Percentiles rank a stretch among this genome's conserved stretches.
Evolutionary conservation across 37 sponge, comb jelly and placozoan species (phyloP).

Genomic region (Aplysina aerophoba): DNA sequence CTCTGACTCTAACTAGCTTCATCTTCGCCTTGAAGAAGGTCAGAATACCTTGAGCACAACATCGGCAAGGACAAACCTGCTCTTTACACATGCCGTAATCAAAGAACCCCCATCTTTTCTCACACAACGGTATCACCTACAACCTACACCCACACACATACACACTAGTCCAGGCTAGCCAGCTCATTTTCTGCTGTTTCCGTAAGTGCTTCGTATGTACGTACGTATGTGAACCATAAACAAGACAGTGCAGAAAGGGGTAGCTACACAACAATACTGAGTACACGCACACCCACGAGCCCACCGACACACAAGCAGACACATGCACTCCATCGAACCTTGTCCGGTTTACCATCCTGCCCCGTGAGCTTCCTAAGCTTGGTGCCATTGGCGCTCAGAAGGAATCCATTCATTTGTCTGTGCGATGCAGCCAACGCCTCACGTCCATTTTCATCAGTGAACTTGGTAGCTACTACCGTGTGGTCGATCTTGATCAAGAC

Average conservation of each 20-base stretch:
- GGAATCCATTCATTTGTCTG: constrained; percentile 65
- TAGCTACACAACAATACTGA: neutral
- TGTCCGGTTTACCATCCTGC: constrained; percentile 67
- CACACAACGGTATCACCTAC: no score
- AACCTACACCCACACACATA: no score
- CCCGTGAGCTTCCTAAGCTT: constrained; percentile 46
- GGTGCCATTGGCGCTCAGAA: constrained; percentile 50
- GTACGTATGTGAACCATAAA: constrained; percentile 2
- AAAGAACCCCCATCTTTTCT: no score
- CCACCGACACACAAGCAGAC: constrained; percentile 42
- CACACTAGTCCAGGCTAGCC: no score
- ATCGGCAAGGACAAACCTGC: no score
- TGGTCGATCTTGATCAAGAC: constrained; percentile 79
- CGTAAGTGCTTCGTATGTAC: neutral
- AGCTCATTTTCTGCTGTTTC: no score
- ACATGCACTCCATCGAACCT: constrained; percentile 38
- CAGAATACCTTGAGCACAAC: no score
- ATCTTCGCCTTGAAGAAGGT: no score
- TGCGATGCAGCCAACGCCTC: constrained; percentile 74
- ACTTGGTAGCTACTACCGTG: constrained; percentile 68
- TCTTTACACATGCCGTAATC: no score
- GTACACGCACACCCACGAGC: neutral
- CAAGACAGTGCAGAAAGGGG: neutral
- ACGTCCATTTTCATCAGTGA: constrained; percentile 51
- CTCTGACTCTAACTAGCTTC: no score